phyloP scores from a whole-genome alignment of 2,888 invertebrate genomes.

The Rambutsinella grinnellia region DNA sequence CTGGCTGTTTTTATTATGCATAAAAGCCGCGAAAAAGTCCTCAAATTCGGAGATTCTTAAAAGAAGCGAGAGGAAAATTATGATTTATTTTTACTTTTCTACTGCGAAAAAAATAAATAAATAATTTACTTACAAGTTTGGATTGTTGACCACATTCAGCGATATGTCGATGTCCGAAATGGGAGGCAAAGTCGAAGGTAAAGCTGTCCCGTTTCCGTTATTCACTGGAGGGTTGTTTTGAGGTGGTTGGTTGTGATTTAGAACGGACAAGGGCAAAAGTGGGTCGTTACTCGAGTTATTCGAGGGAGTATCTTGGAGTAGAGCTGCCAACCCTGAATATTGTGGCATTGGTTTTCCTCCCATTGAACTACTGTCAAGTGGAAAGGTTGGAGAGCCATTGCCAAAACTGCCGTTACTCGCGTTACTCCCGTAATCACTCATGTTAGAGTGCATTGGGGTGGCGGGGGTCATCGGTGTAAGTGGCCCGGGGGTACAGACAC shows the following conservation, averaged over 20 bases:
- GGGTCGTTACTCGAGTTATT: neutral
- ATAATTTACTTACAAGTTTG: conserved; percentile 37
- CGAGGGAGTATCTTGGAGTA: conserved; percentile 24
- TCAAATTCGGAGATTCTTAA: conserved; percentile 44
- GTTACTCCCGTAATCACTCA: conserved; percentile 22
- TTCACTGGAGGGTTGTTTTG: conserved; percentile 19
- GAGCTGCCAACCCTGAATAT: conserved; percentile 10
- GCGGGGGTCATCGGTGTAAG: conserved; percentile 47
- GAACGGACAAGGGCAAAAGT: neutral
- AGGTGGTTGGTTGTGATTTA: neutral
- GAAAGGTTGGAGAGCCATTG: conserved; percentile 35
- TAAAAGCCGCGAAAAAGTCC: conserved; percentile 29
- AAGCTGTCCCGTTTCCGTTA: conserved; percentile 24
- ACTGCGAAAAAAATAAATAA: neutral
- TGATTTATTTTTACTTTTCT: no score
- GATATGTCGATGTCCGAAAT: conserved; percentile 34
- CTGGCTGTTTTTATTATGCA: conserved; percentile 20
- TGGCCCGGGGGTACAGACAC: conserved; percentile 50
- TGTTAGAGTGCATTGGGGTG: conserved; percentile 37
- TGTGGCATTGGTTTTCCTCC: neutral
- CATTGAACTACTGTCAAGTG: neutral
- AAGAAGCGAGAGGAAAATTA: no score
- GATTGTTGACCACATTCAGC: conserved; percentile 33
- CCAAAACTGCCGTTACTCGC: conserved; percentile 15
- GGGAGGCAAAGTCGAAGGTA: conserved; percentile 12